Evolutionary conservation across 2,113 vertebrate genomes (phyloP).

Genomic region (Uria lomvia): DNA sequence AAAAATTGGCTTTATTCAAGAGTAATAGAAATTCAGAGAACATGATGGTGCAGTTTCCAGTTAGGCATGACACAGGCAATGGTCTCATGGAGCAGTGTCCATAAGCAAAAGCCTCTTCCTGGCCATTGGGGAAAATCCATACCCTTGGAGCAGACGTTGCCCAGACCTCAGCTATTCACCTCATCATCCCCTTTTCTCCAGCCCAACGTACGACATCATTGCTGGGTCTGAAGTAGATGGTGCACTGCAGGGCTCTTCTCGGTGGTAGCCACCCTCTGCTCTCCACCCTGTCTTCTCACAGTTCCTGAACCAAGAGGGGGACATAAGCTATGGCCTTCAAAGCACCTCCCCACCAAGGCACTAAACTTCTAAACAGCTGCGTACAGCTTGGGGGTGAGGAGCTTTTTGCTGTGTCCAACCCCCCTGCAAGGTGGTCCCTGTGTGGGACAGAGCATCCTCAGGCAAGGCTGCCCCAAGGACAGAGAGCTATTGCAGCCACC

Average conservation of each 20-base stretch:
- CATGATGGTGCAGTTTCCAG: neutral
- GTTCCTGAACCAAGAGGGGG: neutral
- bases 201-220: rapidly evolving
- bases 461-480: neutral
- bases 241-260: neutral
- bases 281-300: neutral
- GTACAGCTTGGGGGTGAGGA: neutral
- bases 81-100: neutral
- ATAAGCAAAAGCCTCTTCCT: neutral
- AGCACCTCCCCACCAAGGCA: neutral
- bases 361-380: neutral
- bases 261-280: neutral
- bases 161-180: neutral
- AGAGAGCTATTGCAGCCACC: neutral
- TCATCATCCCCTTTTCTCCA: neutral
- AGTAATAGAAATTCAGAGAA: neutral
- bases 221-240: neutral
- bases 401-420: neutral
- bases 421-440: neutral
- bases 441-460: neutral
- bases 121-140: rapidly evolving
- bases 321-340: neutral
- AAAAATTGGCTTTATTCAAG: neutral
- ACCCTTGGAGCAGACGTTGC: neutral
- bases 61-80: neutral